A percentile compares a stretch with the other conserved stretches of the same genome.
These are phyloP conservation scores for Perognathus longimembris DNA, from an alignment of 2,113 vertebrate genomes.

Conservation along the genomic window DNA sequence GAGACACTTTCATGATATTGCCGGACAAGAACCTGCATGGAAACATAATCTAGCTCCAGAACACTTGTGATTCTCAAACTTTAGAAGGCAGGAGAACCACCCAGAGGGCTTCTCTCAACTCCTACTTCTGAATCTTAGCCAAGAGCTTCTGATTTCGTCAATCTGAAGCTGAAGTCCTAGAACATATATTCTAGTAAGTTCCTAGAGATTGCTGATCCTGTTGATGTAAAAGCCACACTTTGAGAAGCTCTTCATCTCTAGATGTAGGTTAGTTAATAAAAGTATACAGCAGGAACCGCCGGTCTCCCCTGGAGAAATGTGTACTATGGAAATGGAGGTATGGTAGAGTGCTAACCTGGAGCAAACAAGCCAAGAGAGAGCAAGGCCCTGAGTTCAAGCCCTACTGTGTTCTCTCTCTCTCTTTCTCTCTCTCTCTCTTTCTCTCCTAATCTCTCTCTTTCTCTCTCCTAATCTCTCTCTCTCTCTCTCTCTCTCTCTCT, in stretches of 20 bases:
- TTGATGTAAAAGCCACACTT: neutral
- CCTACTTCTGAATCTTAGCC: neutral
- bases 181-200: conserved; percentile 17
- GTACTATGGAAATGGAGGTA: neutral
- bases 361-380: too few species aligned
- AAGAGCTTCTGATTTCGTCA: neutral
- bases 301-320: neutral
- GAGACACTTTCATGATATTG: neutral
- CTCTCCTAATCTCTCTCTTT: too few species aligned
- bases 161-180: neutral
- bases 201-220: neutral
- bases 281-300: neutral
- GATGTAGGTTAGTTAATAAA: neutral
- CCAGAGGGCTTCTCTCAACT: neutral
- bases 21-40: neutral
- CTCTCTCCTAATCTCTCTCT: too few species aligned
- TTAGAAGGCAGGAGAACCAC: neutral
- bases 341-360: too few species aligned
- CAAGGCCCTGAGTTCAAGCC: too few species aligned
- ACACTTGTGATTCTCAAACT: neutral
- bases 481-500: too few species aligned
- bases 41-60: neutral
- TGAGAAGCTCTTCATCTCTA: neutral
- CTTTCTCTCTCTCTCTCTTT: too few species aligned
- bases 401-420: too few species aligned